A percentile compares a stretch with the other conserved stretches of the same genome.
Evolutionary conservation across 2,113 vertebrate genomes (phyloP).

Genomic region (Psittacula cyanocephala): DNA sequence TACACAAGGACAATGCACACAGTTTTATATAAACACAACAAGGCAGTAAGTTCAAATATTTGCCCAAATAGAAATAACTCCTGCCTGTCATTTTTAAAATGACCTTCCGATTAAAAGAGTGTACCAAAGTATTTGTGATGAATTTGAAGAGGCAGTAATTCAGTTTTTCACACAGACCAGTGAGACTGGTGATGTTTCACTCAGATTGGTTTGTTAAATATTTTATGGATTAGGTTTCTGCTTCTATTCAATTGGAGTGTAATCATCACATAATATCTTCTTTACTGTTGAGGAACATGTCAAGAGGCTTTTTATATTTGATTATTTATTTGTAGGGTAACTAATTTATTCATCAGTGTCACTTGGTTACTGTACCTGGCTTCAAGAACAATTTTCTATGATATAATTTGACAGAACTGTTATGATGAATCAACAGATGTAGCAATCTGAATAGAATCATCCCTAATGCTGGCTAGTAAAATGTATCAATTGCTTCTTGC

Average conservation of each 20-base stretch:
- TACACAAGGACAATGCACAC: slow-evolving; percentile 34
- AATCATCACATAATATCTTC: slow-evolving; percentile 20
- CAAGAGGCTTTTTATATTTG: not conserved
- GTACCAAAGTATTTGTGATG: not conserved
- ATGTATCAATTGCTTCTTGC: not conserved
- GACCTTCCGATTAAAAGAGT: not conserved
- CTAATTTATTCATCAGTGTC: slow-evolving; percentile 21
- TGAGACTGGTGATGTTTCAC: not conserved
- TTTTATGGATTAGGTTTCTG: slow-evolving; percentile 5
- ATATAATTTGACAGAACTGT: not conserved
- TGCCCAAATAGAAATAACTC: not conserved
- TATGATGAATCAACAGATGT: slow-evolving; percentile 1
- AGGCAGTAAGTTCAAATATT: slow-evolving; percentile 31
- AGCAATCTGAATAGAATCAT: not conserved
- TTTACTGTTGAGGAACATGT: not conserved
- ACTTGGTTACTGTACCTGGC: not conserved
- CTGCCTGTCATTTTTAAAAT: slow-evolving; percentile 25
- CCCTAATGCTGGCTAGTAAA: not conserved
- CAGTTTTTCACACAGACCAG: not conserved
- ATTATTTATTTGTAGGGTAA: slow-evolving; percentile 11
- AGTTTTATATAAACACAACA: slow-evolving; percentile 25
- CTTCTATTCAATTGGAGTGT: not conserved
- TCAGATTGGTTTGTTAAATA: slow-evolving; percentile 16
- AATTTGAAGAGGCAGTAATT: not conserved
- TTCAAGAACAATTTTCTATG: slow-evolving; percentile 1